phyloP scores from a whole-genome alignment of 2,113 vertebrate species.

The Passer montanus region DNA sequence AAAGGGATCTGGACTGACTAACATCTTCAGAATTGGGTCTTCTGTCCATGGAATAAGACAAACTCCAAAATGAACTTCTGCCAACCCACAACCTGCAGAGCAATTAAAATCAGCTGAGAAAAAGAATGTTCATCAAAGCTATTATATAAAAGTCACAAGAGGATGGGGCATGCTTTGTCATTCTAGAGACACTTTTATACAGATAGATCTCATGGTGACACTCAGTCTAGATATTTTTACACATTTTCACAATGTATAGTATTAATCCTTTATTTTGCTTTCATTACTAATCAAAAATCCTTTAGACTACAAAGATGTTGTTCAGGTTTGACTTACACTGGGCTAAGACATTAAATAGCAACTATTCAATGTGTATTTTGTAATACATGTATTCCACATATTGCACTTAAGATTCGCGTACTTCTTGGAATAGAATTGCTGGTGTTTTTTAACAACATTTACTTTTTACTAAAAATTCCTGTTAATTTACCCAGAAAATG shows the following conservation, averaged over 20 bases:
- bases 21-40: background rate
- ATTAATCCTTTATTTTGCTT: background rate
- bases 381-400: background rate
- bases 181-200: background rate
- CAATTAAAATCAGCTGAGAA: background rate
- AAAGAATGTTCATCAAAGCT: background rate
- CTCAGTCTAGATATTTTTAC: background rate
- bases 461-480: background rate
- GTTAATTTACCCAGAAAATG: background rate
- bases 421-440: background rate
- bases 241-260: background rate
- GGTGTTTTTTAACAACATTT: background rate
- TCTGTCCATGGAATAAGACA: background rate
- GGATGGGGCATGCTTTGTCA: rapidly evolving
- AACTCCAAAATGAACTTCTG: background rate
- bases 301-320: background rate
- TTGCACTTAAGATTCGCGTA: background rate
- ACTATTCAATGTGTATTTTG: background rate
- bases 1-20: background rate
- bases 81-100: background rate
- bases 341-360: background rate
- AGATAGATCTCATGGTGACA: background rate
- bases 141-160: background rate
- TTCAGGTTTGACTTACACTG: background rate
- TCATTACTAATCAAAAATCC: background rate